Evolutionary conservation across 2,888 invertebrate species (phyloP).

Genomic region (Bimastos eiseni): DNA sequence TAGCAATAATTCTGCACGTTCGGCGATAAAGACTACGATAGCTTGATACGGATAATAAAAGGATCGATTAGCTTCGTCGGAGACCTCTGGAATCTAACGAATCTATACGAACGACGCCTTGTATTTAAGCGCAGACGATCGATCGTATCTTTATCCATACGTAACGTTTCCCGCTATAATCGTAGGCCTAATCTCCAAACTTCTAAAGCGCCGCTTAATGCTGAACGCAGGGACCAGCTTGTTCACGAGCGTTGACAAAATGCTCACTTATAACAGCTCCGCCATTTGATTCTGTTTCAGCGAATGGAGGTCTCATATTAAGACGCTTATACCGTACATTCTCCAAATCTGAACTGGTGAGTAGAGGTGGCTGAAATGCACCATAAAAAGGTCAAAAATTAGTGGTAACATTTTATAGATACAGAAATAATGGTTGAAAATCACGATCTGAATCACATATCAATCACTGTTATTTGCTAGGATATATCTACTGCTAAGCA

Average conservation of each 20-base stretch:
- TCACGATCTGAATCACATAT: no score
- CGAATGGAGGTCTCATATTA: neutral
- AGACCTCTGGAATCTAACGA: neutral
- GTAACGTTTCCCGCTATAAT: neutral
- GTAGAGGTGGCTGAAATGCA: neutral
- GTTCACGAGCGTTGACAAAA: no score
- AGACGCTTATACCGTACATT: neutral
- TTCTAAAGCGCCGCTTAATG: no score
- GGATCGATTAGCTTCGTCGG: neutral
- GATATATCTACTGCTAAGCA: no score
- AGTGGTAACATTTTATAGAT: no score
- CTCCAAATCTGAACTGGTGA: neutral
- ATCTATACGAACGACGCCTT: neutral
- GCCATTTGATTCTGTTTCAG: neutral
- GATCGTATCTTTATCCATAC: neutral
- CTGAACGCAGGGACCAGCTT: no score
- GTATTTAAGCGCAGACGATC: neutral
- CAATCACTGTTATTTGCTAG: no score
- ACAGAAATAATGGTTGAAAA: no score
- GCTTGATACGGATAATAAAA: neutral
- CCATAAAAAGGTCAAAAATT: no score
- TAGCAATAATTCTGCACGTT: neutral
- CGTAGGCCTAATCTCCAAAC: no score
- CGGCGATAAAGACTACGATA: neutral
- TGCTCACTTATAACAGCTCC: neutral